These are phyloP conservation scores for Hydraecia micacea DNA, from an alignment of 2,888 invertebrate genomes.

Conservation along the genomic window DNA sequence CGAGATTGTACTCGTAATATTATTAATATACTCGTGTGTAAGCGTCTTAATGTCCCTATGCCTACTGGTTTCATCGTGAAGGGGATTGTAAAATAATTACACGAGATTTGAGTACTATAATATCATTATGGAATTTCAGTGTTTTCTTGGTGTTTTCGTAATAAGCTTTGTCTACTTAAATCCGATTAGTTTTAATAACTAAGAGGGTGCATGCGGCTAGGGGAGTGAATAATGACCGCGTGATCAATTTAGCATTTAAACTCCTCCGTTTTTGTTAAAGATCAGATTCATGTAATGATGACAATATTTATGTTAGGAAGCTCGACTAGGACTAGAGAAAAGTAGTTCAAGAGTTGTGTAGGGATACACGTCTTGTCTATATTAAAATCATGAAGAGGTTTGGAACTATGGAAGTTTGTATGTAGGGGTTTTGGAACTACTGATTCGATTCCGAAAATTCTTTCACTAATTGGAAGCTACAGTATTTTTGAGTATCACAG, in stretches of 20 bases:
- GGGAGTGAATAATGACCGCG: too few species aligned
- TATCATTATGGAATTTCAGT: conserved; percentile 28
- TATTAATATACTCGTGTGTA: conserved; percentile 60
- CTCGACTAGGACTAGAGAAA: neutral
- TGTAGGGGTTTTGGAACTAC: too few species aligned
- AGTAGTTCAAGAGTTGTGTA: neutral
- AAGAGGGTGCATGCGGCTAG: neutral
- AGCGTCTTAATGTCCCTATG: conserved; percentile 49
- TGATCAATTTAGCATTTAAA: neutral
- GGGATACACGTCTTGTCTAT: neutral
- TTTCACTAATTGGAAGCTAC: neutral
- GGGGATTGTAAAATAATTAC: conserved; percentile 48
- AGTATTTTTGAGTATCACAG: neutral
- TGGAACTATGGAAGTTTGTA: neutral
- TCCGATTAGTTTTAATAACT: conserved; percentile 20
- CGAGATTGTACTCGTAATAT: conserved; percentile 48
- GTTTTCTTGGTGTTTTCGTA: conserved; percentile 20
- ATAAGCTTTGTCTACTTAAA: neutral
- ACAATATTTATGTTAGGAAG: neutral
- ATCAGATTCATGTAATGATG: neutral
- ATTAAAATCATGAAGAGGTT: neutral
- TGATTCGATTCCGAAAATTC: neutral
- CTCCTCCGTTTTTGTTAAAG: neutral
- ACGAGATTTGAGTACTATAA: conserved; percentile 40
- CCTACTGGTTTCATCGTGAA: conserved; percentile 38